Percentiles rank a stretch among this genome's conserved stretches.
These are phyloP conservation scores for Saccostrea glomerata DNA, from an alignment of 1,140 invertebrate species.

Conservation along the genomic window DNA sequence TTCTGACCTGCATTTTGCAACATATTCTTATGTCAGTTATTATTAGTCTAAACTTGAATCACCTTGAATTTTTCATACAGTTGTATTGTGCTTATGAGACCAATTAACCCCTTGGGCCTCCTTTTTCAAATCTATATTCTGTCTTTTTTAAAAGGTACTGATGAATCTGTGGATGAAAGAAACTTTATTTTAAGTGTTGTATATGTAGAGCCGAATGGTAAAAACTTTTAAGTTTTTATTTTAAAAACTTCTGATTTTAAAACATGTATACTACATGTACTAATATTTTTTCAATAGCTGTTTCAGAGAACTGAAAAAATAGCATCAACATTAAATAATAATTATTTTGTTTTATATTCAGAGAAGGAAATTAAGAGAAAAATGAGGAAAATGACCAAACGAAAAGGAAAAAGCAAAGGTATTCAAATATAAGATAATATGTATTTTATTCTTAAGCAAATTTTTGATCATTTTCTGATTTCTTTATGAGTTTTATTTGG, in stretches of 20 bases:
- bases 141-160: conserved; percentile 1
- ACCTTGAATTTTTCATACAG: too few species aligned
- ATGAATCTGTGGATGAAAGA: neutral
- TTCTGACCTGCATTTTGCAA: too few species aligned
- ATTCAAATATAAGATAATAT: neutral
- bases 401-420: neutral
- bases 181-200: neutral
- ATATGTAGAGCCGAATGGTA: neutral
- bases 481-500: too few species aligned
- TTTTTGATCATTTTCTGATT: too few species aligned
- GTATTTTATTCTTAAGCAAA: too few species aligned
- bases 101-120: too few species aligned
- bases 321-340: neutral
- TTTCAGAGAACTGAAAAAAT: neutral
- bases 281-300: neutral
- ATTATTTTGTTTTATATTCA: conserved; percentile 2
- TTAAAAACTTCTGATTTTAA: too few species aligned
- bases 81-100: too few species aligned
- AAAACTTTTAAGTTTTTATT: too few species aligned
- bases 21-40: too few species aligned
- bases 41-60: too few species aligned
- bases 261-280: neutral
- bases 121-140: neutral
- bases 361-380: conserved; percentile 4
- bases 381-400: conserved; percentile 1